A percentile compares a stretch with the other conserved stretches of the same genome.
Evolutionary conservation across 1,140 invertebrate genomes (phyloP).

Genomic region (Ditylenchus dipsaci): DNA sequence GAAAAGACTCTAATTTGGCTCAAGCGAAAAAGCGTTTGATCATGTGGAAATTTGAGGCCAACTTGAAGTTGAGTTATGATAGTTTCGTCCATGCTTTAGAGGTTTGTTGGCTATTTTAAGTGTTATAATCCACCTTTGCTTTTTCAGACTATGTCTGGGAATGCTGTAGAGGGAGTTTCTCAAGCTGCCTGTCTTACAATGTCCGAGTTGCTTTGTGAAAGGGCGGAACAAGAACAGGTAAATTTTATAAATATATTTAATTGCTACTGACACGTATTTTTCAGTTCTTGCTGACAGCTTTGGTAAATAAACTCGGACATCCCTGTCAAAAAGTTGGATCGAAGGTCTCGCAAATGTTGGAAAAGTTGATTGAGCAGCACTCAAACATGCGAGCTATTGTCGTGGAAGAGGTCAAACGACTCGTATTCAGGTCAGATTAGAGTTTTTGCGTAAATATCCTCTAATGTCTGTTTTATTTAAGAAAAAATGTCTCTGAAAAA

Average conservation of each 20-base stretch:
- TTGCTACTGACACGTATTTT: slow-evolving; percentile 2
- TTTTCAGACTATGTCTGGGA: slow-evolving; percentile 22
- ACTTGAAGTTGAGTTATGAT: slow-evolving; percentile 73
- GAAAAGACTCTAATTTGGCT: slow-evolving; percentile 56
- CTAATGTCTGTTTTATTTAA: too few relatives aligned
- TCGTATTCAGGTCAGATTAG: slow-evolving; percentile 30
- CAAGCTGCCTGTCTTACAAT: slow-evolving; percentile 60
- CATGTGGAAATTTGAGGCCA: slow-evolving; percentile 75
- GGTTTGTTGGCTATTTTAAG: slow-evolving; percentile 20
- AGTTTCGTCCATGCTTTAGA: slow-evolving; percentile 69
- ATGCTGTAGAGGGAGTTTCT: slow-evolving; percentile 44
- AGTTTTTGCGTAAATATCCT: too few relatives aligned
- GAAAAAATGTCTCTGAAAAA: slow-evolving; percentile 68
- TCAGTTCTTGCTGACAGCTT: slow-evolving; percentile 68
- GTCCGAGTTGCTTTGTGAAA: slow-evolving; percentile 73
- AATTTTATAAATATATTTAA: slow-evolving; percentile 31
- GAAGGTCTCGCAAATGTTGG: slow-evolving; percentile 79
- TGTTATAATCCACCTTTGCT: slow-evolving; percentile 31
- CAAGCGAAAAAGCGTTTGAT: slow-evolving; percentile 62
- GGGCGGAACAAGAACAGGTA: slow-evolving; percentile 82
- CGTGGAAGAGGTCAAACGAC: slow-evolving; percentile 21
- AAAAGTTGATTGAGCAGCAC: slow-evolving; percentile 74
- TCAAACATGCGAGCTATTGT: slow-evolving; percentile 77
- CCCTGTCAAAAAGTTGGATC: slow-evolving; percentile 79
- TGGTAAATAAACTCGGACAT: slow-evolving; percentile 94